These are phyloP conservation scores for Pasiphila rectangulata DNA, from an alignment of 2,888 invertebrate species.

Conservation along the genomic window DNA sequence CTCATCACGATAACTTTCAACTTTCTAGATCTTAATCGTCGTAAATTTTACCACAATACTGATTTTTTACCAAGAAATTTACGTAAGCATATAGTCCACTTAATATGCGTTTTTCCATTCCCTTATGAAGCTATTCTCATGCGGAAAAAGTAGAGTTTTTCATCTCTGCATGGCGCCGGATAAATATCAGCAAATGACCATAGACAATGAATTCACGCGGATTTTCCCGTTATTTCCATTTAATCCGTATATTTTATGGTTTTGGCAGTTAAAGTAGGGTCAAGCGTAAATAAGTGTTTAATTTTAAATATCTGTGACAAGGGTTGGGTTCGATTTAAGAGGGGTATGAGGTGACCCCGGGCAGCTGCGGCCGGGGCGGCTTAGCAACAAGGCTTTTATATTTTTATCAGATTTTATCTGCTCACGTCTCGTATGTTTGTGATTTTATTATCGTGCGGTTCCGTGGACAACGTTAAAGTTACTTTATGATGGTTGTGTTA, in stretches of 20 bases:
- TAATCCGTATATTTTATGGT: conserved; percentile 2
- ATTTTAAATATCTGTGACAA: conserved; percentile 22
- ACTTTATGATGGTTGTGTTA: background rate
- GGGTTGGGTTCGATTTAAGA: conserved; percentile 11
- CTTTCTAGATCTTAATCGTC: too few species aligned
- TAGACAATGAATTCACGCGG: background rate
- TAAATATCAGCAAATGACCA: background rate
- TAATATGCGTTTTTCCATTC: conserved; percentile 3
- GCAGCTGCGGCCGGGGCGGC: conserved; percentile 12
- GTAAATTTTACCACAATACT: too few species aligned
- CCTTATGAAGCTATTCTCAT: conserved; percentile 11
- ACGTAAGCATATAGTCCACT: background rate
- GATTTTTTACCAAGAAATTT: too few species aligned
- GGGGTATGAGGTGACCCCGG: conserved; percentile 11
- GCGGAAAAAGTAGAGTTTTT: conserved; percentile 13
- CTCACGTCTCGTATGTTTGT: background rate
- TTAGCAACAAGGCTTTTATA: too few species aligned
- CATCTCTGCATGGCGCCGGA: conserved; percentile 2
- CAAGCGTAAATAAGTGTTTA: conserved; percentile 22
- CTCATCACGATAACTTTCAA: too few species aligned
- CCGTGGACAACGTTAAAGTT: background rate
- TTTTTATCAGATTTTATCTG: background rate
- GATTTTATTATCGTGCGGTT: background rate
- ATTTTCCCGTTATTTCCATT: conserved; percentile 2
- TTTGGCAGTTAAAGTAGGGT: conserved; percentile 11